Base-by-base conservation (phyloP, 2,888 invertebrate genomes). In the Apamea epomidion region DNA sequence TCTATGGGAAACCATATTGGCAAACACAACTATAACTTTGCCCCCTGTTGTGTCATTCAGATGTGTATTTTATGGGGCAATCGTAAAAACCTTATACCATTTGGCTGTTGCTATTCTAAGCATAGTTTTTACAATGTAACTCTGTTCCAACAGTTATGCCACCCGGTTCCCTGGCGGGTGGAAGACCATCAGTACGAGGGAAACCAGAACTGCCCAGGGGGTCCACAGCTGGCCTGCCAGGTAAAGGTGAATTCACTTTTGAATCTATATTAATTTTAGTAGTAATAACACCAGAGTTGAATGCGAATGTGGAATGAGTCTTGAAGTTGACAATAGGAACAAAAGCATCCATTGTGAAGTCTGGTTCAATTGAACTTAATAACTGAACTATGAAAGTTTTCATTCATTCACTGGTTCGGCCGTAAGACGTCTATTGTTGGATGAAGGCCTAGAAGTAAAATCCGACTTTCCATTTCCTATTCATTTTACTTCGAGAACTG, bases 161-260 rank as follows among this genome's bases (percentile, higher is more conserved):
- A 64, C 95, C 95, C 60, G 95, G 94, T 7, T 93, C 94, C 21
- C 86, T 96, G 87, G 93, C 94, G 2, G 95, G 95, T 51, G 95
- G 94, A 29, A 89, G 96, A 74, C 95, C 96, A 16, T 97, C 97
- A n/a, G 95, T 97, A 12, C 94, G 96, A 84, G 97, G 96, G 77
- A 97, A 94, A 89, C 96, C 95, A 54, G 97, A 95, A 88, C 92
- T 94, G 69, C 97, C 94, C 6, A 94, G 94, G 88, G 97, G 95
- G 29, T 97, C 95, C 58, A 97, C 96, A 45, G 96, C 95, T 42
- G 97, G 96, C 48, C 93, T 97, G 72, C 95, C 95, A 91, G 96
- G 97, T 94, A 93, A 92, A 70, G 82, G 86, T 85, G 1, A 82
- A 64, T 48, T 7, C 0, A 16, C 25, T 62, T 71, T 76, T 73